Conservation (phyloP, 92 coral and sea anemone species). For the Palythoa heliodiscus region DNA sequence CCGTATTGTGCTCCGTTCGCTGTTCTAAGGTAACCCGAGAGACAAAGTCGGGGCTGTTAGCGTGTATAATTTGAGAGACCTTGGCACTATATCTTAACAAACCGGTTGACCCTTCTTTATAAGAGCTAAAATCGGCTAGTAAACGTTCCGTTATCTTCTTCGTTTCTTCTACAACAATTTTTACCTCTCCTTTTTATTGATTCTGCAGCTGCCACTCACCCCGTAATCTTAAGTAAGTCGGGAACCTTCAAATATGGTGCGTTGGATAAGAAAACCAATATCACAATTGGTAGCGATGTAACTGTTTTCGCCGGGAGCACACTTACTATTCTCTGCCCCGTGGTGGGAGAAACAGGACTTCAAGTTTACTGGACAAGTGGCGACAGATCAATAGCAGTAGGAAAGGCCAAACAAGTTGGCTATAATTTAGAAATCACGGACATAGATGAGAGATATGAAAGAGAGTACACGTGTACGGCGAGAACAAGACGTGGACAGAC, state of each 20-base stretch:
- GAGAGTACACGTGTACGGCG: slow-evolving; percentile 66
- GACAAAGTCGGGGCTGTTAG: too few species aligned
- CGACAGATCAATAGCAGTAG: slow-evolving; percentile 62
- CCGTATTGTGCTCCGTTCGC: too few species aligned
- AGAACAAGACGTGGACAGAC: slow-evolving; percentile 48
- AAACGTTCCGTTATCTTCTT: too few species aligned
- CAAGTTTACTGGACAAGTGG: slow-evolving; percentile 68
- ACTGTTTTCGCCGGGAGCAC: slow-evolving; percentile 76
- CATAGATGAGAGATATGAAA: slow-evolving; percentile 73
- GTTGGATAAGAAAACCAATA: slow-evolving; percentile 49
- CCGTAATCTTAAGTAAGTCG: slow-evolving; percentile 55
- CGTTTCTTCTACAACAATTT: too few species aligned
- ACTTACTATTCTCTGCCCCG: slow-evolving; percentile 77
- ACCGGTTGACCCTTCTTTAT: too few species aligned
- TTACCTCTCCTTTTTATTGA: background rate
- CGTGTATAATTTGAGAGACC: too few species aligned
- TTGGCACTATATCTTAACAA: too few species aligned
- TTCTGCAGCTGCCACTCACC: slow-evolving; percentile 53
- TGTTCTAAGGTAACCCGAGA: too few species aligned
- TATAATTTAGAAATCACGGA: slow-evolving; percentile 62
- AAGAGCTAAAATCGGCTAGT: too few species aligned
- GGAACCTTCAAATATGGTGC: slow-evolving; percentile 69
- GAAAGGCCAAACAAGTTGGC: slow-evolving; percentile 73
- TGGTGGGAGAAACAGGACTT: slow-evolving; percentile 66
- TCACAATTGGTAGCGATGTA: slow-evolving; percentile 88